Conservation (phyloP, 2,113 vertebrate species). For the Paedocypris sp. region DNA sequence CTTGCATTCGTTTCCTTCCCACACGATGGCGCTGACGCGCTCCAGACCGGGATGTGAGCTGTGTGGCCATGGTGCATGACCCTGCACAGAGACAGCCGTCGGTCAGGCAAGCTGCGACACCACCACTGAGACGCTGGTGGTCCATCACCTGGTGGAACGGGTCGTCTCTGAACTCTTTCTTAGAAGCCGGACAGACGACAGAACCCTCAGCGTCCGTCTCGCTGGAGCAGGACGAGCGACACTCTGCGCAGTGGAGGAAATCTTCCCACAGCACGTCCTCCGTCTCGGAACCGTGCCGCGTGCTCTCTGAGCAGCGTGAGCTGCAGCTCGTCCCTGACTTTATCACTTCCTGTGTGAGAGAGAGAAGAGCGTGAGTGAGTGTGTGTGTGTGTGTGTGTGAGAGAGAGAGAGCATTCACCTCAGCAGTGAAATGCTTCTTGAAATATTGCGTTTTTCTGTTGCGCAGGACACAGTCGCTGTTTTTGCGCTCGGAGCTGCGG, state of each 20-base stretch:
- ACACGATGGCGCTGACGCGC: conserved; percentile 95
- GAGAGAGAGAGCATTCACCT: conserved; percentile 57
- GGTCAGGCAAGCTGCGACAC: neutral
- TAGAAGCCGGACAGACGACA: conserved; percentile 67
- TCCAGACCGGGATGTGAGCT: conserved; percentile 87
- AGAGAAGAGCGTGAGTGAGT: neutral
- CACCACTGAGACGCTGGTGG: too few species aligned
- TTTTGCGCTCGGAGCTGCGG: conserved; percentile 63
- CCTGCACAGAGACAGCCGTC: conserved; percentile 53
- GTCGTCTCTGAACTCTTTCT: conserved; percentile 92
- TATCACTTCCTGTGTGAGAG: conserved; percentile 73
- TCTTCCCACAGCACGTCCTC: conserved; percentile 97
- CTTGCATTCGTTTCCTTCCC: conserved; percentile 98
- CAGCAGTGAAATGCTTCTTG: conserved; percentile 81
- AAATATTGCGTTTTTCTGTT: conserved; percentile 81
- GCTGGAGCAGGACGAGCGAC: conserved; percentile 83
- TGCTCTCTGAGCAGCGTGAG: conserved; percentile 87
- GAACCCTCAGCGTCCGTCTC: conserved; percentile 85
- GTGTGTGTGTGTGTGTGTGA: neutral
- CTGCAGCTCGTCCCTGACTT: conserved; percentile 91
- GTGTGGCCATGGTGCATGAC: conserved; percentile 90
- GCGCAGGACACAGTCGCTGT: conserved; percentile 69
- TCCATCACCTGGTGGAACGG: conserved; percentile 93
- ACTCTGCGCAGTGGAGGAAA: conserved; percentile 90
- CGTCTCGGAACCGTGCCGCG: conserved; percentile 87